Evolutionary conservation across 2,113 vertebrate species (phyloP), one percentile per base, ranked within the genome.

Genomic region (Loxodonta africana): DNA sequence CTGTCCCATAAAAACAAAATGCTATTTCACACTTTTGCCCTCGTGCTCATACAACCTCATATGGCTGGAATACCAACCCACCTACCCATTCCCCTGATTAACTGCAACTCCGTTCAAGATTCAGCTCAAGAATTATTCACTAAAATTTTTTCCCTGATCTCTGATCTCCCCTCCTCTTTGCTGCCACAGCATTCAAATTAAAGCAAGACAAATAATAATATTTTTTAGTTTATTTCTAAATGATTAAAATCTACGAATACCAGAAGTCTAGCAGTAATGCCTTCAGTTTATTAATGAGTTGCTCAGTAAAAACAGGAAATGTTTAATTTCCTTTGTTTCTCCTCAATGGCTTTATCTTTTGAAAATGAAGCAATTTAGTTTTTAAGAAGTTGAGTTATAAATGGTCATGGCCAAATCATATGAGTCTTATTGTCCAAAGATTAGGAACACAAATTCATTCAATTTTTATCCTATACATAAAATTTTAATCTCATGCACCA

Each of bases 331-430:
- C 21, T 83, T 91, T n/a, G 41, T 84, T 84, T 90, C 44, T 41
- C 8, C 26, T 90, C 21, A 84, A 76, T 51, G 12, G 23, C 37
- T 84, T 88, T 62, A 17, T 33, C 20, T 41, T 76, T 74, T 15
- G 63, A 77, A 82, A 94, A 71, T 90, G 77, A 83, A 74, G 74
- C 67, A 84, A 83, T 74, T 86, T 37, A 67, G 18, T 73, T 92
- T 92, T 85, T n/a, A 69, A 21, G 88, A 8, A 73, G 25, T 5
- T 88, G 21, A 85, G 8, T 88, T 87, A 86, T 44, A 96, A 60
- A 17, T 14, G 80, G 67, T 83, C 10, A 30, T 5, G 87, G 41
- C 6, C 2, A 83, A 78, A 67, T 88, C 44, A 69, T 8, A 12
- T 44, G 80, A 91, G 8, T 74, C 17, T 57, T 57, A 0, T 78